These are phyloP conservation scores for Ispidina picta DNA, from an alignment of 2,797 vertebrate species.

Conservation along the genomic window DNA sequence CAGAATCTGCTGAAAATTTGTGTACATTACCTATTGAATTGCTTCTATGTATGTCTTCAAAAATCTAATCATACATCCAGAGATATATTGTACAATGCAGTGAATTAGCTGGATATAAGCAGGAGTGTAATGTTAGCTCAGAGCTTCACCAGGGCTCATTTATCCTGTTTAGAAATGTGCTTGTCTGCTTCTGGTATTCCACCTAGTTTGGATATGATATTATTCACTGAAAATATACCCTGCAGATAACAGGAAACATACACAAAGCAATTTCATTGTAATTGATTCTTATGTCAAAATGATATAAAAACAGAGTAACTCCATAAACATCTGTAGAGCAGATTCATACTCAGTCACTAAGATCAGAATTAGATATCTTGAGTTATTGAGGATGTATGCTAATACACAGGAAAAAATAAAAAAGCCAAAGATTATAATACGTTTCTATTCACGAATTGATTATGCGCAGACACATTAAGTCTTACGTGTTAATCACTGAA, in stretches of 20 bases:
- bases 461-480: background rate
- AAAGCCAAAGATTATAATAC: background rate
- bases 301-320: slow-evolving; percentile 10
- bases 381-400: background rate
- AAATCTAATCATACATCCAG: background rate
- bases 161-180: slow-evolving; percentile 38
- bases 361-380: background rate
- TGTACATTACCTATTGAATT: background rate
- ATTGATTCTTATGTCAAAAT: slow-evolving; percentile 42
- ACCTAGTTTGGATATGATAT: background rate
- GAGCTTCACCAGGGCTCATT: slow-evolving; percentile 20
- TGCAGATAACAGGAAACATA: slow-evolving; percentile 31
- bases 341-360: background rate
- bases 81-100: background rate
- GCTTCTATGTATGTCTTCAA: background rate
- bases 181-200: slow-evolving; percentile 22
- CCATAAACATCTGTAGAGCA: background rate
- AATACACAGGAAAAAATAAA: background rate
- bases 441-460: background rate
- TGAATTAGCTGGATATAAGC: background rate
- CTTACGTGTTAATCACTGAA: background rate
- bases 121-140: background rate
- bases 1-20: background rate
- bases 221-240: background rate
- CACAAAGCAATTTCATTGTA: slow-evolving; percentile 23